Percentiles rank a stretch among this genome's conserved stretches.
phyloP scores from a whole-genome alignment of 2,888 invertebrate genomes.

The Pristionchus exspectatus region DNA sequence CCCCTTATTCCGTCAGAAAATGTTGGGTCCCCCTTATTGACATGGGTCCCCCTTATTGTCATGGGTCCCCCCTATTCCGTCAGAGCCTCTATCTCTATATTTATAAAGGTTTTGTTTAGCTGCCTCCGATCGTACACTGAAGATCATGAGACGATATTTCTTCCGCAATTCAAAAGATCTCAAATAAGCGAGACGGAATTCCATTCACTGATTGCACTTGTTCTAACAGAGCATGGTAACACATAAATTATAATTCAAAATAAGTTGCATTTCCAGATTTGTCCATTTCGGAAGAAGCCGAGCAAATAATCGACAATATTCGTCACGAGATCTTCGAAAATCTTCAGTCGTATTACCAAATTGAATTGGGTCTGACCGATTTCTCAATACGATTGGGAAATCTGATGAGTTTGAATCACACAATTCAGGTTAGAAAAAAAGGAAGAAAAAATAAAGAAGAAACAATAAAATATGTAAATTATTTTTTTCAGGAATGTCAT shows the following conservation, averaged over 20 bases:
- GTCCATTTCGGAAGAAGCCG: not conserved
- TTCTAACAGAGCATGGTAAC: not conserved
- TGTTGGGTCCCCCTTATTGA: too few relatives aligned
- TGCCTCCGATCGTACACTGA: not conserved
- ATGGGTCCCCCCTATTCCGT: too few relatives aligned
- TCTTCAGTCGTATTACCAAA: not conserved
- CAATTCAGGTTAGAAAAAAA: not conserved
- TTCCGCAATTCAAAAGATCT: not conserved
- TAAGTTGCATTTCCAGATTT: not conserved
- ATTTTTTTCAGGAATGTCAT: conserved; percentile 2
- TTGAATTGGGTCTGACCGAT: not conserved
- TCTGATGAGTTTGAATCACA: conserved; percentile 35
- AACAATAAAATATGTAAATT: not conserved
- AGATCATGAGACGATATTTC: not conserved
- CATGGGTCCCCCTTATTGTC: too few relatives aligned
- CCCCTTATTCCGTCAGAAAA: too few relatives aligned
- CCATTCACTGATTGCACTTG: not conserved
- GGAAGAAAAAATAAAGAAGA: not conserved
- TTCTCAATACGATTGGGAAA: conserved; percentile 19
- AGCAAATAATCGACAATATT: not conserved
- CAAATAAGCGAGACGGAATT: not conserved
- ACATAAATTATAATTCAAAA: not conserved
- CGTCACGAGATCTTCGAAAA: not conserved
- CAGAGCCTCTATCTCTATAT: too few relatives aligned
- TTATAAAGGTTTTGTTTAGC: not conserved